Evolutionary conservation across 1,140 invertebrate species (phyloP).

Genomic region (Laodelphax striatellus): DNA sequence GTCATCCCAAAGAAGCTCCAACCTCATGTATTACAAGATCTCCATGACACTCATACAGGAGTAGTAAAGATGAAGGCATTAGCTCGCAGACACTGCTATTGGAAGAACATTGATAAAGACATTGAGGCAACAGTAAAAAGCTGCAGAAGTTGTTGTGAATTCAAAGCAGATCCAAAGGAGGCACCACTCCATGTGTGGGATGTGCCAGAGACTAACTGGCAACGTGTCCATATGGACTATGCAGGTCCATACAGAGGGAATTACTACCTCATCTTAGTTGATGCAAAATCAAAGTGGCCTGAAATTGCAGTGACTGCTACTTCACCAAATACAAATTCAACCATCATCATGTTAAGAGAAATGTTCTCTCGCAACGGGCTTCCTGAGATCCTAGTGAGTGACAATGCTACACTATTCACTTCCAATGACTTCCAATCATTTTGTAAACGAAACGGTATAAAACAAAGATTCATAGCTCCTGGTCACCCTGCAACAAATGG

Average conservation of each 20-base stretch:
- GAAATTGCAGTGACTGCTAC: slow-evolving; percentile 14
- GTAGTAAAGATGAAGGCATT: slow-evolving; percentile 33
- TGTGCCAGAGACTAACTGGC: slow-evolving; percentile 30
- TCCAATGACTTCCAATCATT: slow-evolving; percentile 3
- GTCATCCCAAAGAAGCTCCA: slow-evolving; percentile 6
- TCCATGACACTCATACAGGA: slow-evolving; percentile 33
- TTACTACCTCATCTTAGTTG: slow-evolving; percentile 32
- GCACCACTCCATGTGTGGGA: slow-evolving; percentile 25
- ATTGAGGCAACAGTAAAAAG: slow-evolving; percentile 25
- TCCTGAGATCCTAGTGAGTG: slow-evolving; percentile 7
- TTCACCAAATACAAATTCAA: neutral
- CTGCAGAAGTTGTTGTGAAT: slow-evolving; percentile 11
- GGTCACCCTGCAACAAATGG: slow-evolving; percentile 30
- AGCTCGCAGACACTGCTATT: slow-evolving; percentile 32
- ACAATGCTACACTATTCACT: slow-evolving; percentile 15
- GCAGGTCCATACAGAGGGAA: slow-evolving; percentile 29
- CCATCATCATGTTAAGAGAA: neutral
- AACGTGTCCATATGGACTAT: slow-evolving; percentile 37
- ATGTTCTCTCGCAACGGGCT: slow-evolving; percentile 6
- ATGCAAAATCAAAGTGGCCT: slow-evolving; percentile 29
- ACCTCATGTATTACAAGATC: slow-evolving; percentile 24
- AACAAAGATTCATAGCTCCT: slow-evolving; percentile 25
- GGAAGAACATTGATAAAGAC: slow-evolving; percentile 32
- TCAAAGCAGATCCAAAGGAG: slow-evolving; percentile 7
- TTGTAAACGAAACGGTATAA: slow-evolving; percentile 16